A percentile compares a stretch with the other conserved stretches of the same genome.
Conservation (phyloP, 2,888 invertebrate species). For the Tholera decimalis region DNA sequence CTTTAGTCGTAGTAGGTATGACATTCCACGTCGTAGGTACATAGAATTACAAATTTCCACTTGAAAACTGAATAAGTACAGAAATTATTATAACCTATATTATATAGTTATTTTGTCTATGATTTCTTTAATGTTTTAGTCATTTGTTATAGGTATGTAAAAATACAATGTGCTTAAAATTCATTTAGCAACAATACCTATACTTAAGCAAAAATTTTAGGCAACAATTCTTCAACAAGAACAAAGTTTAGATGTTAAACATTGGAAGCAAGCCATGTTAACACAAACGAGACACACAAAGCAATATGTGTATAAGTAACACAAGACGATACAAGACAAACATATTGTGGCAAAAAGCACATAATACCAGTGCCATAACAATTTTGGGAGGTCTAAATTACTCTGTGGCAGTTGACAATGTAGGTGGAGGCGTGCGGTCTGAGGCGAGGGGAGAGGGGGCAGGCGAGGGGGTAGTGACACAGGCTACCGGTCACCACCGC, state of each 20-base stretch:
- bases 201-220: background rate
- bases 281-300: slow-evolving; percentile 52
- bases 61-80: too few species aligned
- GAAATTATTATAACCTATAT: too few species aligned
- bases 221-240: slow-evolving; percentile 26
- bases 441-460: slow-evolving; percentile 72
- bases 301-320: slow-evolving; percentile 60
- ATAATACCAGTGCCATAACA: slow-evolving; percentile 72
- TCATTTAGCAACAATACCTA: background rate
- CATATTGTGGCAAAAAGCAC: slow-evolving; percentile 69
- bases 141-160: too few species aligned
- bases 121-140: too few species aligned
- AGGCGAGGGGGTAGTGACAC: slow-evolving; percentile 87
- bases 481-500: slow-evolving; percentile 92
- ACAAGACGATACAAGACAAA: slow-evolving; percentile 60
- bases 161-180: background rate
- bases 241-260: slow-evolving; percentile 47
- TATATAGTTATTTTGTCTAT: too few species aligned
- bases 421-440: slow-evolving; percentile 89
- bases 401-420: slow-evolving; percentile 89
- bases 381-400: slow-evolving; percentile 80
- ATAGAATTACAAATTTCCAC: too few species aligned
- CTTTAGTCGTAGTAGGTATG: too few species aligned
- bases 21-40: too few species aligned
- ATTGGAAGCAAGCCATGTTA: slow-evolving; percentile 48